Evolutionary conservation across 2,888 invertebrate species (phyloP).

Genomic region (Chymomyza caudatula): DNA sequence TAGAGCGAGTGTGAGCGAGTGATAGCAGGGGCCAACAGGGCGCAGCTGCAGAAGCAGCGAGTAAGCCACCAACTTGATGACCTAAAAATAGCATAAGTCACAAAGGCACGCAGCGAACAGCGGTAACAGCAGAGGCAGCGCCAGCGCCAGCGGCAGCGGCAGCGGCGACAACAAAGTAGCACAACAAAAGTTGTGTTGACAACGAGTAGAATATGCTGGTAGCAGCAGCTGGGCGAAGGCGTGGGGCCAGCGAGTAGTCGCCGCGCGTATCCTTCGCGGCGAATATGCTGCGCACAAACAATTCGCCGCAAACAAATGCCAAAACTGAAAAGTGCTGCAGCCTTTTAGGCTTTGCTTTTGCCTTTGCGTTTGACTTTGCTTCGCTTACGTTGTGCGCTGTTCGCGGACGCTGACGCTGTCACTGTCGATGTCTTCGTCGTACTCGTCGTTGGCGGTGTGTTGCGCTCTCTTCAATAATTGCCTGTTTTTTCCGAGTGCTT

Average conservation of each 20-base stretch:
- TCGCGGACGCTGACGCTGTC: not conserved
- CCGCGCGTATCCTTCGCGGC: conserved; percentile 34
- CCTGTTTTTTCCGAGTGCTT: not conserved
- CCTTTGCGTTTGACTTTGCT: not conserved
- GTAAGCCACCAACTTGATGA: conserved; percentile 60
- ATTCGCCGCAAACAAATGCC: not conserved
- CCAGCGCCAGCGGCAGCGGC: conserved; percentile 26
- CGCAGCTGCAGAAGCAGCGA: conserved; percentile 22
- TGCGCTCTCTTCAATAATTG: not conserved
- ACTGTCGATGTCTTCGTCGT: not conserved
- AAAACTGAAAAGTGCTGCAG: conserved; percentile 20
- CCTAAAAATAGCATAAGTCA: conserved; percentile 72
- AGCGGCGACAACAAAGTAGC: conserved; percentile 45
- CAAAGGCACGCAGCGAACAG: conserved; percentile 52
- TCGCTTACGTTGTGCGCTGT: not conserved
- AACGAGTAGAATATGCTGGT: conserved; percentile 41
- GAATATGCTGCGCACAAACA: conserved; percentile 25
- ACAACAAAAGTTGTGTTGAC: conserved; percentile 72
- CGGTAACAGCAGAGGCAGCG: conserved; percentile 20
- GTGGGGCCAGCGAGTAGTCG: conserved; percentile 22
- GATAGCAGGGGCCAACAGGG: not conserved
- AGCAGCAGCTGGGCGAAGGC: not conserved
- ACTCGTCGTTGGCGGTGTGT: not conserved
- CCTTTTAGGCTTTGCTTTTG: conserved; percentile 14
- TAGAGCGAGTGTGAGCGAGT: too few species aligned